Evolutionary conservation across 2,797 vertebrate genomes (phyloP).

Genomic region (Cuculus canorus): DNA sequence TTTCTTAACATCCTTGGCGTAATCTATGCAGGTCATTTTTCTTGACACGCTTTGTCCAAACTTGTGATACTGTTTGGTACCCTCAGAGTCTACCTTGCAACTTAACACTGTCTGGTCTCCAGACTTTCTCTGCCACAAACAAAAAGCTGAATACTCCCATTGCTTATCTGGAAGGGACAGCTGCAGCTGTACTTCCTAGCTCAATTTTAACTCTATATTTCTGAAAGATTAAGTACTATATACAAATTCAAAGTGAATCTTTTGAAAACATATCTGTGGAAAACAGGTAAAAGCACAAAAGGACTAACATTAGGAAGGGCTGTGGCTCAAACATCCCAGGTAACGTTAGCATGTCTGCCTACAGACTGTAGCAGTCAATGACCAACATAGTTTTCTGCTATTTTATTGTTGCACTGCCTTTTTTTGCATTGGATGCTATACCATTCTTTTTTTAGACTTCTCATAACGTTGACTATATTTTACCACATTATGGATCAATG

Average conservation of each 20-base stretch:
- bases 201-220: constrained; percentile 22
- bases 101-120: not conserved
- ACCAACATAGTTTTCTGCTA: not conserved
- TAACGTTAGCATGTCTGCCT: not conserved
- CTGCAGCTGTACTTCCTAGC: not conserved
- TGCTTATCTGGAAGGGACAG: constrained; percentile 56
- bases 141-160: constrained; percentile 18
- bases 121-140: not conserved
- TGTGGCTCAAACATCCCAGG: not conserved
- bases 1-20: not conserved
- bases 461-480: not conserved
- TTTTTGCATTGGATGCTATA: not conserved
- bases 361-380: not conserved
- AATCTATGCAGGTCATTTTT: not conserved
- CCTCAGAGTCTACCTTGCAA: not conserved
- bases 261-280: not conserved
- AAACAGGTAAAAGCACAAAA: constrained; percentile 9
- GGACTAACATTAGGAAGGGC: not conserved
- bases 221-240: not conserved
- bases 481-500: fast-evolving
- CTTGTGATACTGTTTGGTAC: not conserved
- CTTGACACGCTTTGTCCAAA: not conserved
- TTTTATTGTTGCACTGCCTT: not conserved
- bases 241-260: constrained; percentile 26
- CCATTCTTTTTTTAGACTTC: not conserved